Evolutionary conservation across 2,888 invertebrate species (phyloP), one percentile per base, ranked within the genome.

Genomic region (Oscheius onirici): DNA sequence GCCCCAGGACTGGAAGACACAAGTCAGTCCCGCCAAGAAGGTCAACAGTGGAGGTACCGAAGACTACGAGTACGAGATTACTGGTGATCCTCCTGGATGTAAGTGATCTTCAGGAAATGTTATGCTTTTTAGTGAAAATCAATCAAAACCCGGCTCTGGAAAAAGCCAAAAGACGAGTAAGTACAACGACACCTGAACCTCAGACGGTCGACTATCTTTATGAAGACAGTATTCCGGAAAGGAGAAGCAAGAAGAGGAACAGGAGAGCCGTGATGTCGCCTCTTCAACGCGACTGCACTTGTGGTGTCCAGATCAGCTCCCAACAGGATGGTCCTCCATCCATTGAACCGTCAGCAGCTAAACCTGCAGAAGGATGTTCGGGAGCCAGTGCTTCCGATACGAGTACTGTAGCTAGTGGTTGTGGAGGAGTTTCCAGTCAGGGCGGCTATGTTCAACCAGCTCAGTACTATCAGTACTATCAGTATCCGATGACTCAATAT

Each of bases 11-110:
- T 63, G 46, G 49, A 63, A 63, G 22, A n/a, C 40, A 28, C 46
- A 46, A n/a, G 63, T 63, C 3, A 17, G 6, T 41, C 26, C 60
- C 13, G 22, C 69, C 11, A 55, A 61, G 24, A 58, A 55, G 24
- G 17, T 57, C n/a, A 61, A 26, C 5, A 52, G 43, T 17, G 71
- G 63, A 24, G 24, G 8, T n/a, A 46, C 46, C 1, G 63, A 54
- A 1, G 72, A 72, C 46, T 72, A 72, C 51, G 72, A 72, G 57
- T 72, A 72, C 24, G 72, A 72, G 41, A 68, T 72, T 6, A 55
- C 55, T 1, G 72, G 43, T 13, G 67, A 72, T 68, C 72, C 72
- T 8, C 72, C 72, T 24, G 68, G 68, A 20, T 41, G 72, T 72
- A 17, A 49, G 71, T 71, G 17, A 11, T 41, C 17, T 17, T 20